Base-by-base conservation (phyloP, 2,113 vertebrate genomes). In the Callospermophilus lateralis region DNA sequence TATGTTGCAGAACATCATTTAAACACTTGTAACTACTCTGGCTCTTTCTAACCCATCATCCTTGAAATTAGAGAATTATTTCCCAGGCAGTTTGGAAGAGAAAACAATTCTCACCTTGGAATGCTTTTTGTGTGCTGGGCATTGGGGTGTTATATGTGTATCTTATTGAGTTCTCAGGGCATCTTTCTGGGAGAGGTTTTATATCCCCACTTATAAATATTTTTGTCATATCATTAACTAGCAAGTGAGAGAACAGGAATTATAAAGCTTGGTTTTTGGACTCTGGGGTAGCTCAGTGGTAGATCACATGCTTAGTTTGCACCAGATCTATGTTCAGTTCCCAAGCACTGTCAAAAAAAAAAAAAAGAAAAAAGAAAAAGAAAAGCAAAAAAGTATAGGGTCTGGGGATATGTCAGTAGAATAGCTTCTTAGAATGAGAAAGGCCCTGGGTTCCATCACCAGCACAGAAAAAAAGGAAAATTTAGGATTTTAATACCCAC, bases 1-100 rank as follows among this genome's bases (percentile, higher is more conserved):
- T 96, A 30, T 55, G 42, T n/a, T 7, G 37, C 7, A 42, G 16
- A 80, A 72, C 37, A n/a, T 26, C 17, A 77, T 51, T 61, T 77
- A 84, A 63, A 72, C 65, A 79, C 28, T 53, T 67, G 1, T 11
- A n/a, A 55, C 45, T 45, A 12, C 63, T 84, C 55, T 37, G 65
- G 55, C 42, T 77, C 90, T 67, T 51, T 72, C 65, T 53, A 81
- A 22, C 51, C 58, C 68, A 8, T 91, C 42, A 90, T 61, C 65
- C 32, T 55, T 81, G 53, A 91, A 55, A 85, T 88, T 73, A 85
- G 65, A 80, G 89, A 86, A 80, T 88, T 51, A 67, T 51, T 90
- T 94, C 53, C 70, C 65, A 74, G 48, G 34, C n/a, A 48, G 55
- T 58, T 84, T 63, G 15, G 51, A 58, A 37, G 10, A 15, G 12